Percentiles rank a stretch among this genome's conserved stretches.
phyloP scores from a whole-genome alignment of 2,797 vertebrate genomes.

The Lophotriccus pileatus region DNA sequence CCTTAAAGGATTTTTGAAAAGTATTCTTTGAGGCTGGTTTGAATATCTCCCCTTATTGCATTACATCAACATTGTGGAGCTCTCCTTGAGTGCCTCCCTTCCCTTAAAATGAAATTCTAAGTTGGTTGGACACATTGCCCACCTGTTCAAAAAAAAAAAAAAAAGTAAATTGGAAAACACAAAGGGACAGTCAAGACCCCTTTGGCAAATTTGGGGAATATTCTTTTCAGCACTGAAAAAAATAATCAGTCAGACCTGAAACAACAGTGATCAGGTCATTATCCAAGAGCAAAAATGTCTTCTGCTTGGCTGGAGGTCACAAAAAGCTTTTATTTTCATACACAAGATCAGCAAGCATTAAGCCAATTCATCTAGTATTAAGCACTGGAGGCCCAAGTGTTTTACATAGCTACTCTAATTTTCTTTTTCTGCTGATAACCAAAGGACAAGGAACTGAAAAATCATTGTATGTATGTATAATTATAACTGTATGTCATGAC shows the following conservation, averaged over 20 bases:
- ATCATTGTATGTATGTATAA: not conserved
- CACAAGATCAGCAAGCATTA: not conserved
- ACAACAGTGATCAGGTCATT: not conserved
- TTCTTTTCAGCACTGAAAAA: not conserved
- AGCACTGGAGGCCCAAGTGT: not conserved
- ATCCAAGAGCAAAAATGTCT: not conserved
- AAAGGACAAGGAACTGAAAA: not conserved
- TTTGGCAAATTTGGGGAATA: not conserved
- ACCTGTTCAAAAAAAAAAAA: not conserved
- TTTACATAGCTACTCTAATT: not conserved
- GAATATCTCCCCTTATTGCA: not conserved
- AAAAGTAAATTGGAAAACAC: not conserved
- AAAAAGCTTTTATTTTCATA: not conserved
- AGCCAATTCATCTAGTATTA: not conserved
- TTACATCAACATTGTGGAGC: not conserved
- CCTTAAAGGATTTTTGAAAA: not conserved
- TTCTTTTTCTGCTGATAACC: not conserved
- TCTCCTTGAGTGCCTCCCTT: not conserved
- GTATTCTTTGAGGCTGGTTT: not conserved
- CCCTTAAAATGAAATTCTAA: not conserved
- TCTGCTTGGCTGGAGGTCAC: not conserved
- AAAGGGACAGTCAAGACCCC: not conserved
- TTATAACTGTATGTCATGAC: not conserved
- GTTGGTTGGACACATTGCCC: not conserved
- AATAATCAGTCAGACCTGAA: not conserved